Conservation (phyloP, 2,797 vertebrate species). For the Malurus splendens region DNA sequence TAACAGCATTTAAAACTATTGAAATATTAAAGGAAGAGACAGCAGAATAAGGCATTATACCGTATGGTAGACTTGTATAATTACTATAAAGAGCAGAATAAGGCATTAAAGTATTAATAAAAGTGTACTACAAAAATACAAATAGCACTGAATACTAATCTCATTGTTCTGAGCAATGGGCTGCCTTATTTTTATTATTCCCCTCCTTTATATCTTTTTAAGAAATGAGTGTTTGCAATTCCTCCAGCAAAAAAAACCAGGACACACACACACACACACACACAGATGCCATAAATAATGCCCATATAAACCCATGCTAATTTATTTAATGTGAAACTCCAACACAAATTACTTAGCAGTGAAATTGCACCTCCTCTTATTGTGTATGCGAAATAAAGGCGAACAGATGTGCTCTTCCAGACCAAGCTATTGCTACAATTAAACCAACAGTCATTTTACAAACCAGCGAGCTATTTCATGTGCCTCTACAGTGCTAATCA, state of each 20-base stretch:
- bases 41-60: background rate
- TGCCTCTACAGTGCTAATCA: background rate
- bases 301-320: constrained; percentile 51
- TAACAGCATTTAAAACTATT: constrained; percentile 19
- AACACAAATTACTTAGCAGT: constrained; percentile 10
- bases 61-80: background rate
- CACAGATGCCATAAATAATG: constrained; percentile 43
- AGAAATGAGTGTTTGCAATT: constrained; percentile 4
- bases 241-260: background rate
- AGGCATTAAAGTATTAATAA: constrained; percentile 8
- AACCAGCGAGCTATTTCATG: constrained; percentile 23
- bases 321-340: constrained; percentile 59
- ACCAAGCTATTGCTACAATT: constrained; percentile 41
- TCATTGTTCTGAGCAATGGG: background rate
- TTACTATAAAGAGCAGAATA: background rate
- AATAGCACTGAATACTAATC: constrained; percentile 34
- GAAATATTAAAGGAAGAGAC: constrained; percentile 43
- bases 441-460: constrained; percentile 42
- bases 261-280: background rate
- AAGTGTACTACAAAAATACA: background rate
- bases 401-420: constrained; percentile 57
- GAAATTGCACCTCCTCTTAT: constrained; percentile 46
- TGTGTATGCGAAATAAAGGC: background rate
- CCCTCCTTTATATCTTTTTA: background rate
- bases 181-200: background rate